A percentile compares a stretch with the other conserved stretches of the same genome.
Conservation (phyloP, 2,113 vertebrate species). For the Chascanopsetta lugubris region DNA sequence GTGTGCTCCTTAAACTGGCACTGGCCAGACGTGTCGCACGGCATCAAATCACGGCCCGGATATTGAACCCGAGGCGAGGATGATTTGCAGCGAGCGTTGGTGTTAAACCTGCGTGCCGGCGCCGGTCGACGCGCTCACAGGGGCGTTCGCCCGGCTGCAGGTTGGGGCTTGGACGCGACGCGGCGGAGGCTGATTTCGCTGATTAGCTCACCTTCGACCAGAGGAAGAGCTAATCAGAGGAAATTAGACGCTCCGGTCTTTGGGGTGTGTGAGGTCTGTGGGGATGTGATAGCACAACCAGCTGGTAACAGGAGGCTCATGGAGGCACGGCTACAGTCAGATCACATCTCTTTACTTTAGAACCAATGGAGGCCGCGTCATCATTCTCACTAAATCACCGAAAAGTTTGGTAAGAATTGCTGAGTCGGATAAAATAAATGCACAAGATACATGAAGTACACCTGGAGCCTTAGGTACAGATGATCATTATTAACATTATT, state of each 20-base stretch:
- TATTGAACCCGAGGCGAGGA: slow-evolving; percentile 57
- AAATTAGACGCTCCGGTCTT: slow-evolving; percentile 2
- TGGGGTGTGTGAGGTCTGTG: background rate
- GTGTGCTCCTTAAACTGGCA: slow-evolving; percentile 58
- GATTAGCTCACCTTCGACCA: slow-evolving; percentile 36
- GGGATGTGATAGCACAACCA: background rate
- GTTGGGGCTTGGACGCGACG: background rate
- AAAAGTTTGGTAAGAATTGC: background rate
- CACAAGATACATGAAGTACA: background rate
- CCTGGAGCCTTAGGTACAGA: no score
- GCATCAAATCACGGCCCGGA: slow-evolving; percentile 56
- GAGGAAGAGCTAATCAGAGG: slow-evolving; percentile 19
- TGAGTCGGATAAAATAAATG: background rate
- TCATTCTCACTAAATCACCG: background rate
- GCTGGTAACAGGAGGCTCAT: background rate
- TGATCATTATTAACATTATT: no score
- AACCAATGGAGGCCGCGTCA: background rate
- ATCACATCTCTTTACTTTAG: background rate
- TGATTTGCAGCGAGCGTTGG: slow-evolving; percentile 42
- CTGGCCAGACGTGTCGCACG: slow-evolving; percentile 58
- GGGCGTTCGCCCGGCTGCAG: background rate
- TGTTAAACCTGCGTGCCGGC: slow-evolving; percentile 51
- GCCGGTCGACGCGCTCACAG: background rate
- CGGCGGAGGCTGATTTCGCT: slow-evolving; percentile 11
- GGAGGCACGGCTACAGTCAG: background rate